Evolutionary conservation across 2,888 invertebrate species (phyloP), one percentile per base, ranked within the genome.

Genomic region (Dynastes grantii): DNA sequence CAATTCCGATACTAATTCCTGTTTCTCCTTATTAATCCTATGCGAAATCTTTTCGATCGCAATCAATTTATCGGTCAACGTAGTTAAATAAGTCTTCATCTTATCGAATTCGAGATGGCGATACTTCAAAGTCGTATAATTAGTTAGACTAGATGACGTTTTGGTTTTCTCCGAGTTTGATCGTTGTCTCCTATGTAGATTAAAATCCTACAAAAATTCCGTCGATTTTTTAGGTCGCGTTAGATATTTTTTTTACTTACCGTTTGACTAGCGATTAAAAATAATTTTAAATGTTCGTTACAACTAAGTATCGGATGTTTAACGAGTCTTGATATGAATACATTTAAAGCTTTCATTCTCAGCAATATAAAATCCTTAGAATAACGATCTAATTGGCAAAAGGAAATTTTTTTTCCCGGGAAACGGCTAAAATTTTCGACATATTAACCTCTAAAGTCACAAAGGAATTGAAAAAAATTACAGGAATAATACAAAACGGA

Each of bases 271-370:
- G 92, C 91, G 40, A 93, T 93, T 63, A 94, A 89, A 86, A 94
- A 94, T 68, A 92, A 87, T 82, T 92, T 90, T 76, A 94, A 89
- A 87, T 91, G 91, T 83, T 91, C 91, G 85, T 93, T 92, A 84
- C 92, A 93, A 80, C 93, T 93, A 63, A 94, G 88, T 76, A 94
- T 93, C 0, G 94, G 94, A 88, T 94, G 94, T 83, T 92, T 91
- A n/a, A 92, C 91, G 9, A 94, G 87, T 81, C 94, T 89, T 78
- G 91, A 91, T 70, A 94, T 88, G 86, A 94, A 94, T 79, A 92
- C 90, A 84, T 94, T 92, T 67, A 94, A 88, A 51, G 93, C 90
- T 80, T 91, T 90, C 92, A 93, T 93, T 84, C 94, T 89, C 45
- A 92, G 90, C 79, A 92, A 87, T 65, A 94, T 92, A 86, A 94